Evolutionary conservation across 2,797 vertebrate genomes (phyloP).

Genomic region (Fistularia commersonii): DNA sequence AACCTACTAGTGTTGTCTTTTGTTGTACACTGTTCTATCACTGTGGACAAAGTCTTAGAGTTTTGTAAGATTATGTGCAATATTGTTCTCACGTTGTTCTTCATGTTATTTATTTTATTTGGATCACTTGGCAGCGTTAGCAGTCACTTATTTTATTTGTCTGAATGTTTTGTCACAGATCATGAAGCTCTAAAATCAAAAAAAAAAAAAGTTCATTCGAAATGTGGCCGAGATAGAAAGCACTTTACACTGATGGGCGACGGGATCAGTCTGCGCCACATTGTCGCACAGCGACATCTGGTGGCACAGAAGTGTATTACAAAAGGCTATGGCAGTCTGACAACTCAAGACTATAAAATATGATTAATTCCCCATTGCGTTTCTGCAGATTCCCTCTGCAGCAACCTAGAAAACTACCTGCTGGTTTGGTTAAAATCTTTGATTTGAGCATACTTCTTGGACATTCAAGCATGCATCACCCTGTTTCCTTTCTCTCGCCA

Average conservation of each 20-base stretch:
- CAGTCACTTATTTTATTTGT: conserved; percentile 32
- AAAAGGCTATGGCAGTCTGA: conserved; percentile 37
- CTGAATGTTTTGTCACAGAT: conserved; percentile 53
- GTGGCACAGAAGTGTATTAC: conserved; percentile 62
- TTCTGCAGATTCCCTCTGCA: conserved; percentile 52
- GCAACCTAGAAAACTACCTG: conserved; percentile 42
- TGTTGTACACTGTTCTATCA: conserved; percentile 75
- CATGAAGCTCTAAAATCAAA: conserved; percentile 30
- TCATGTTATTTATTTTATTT: conserved; percentile 25
- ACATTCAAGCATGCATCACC: conserved; percentile 51
- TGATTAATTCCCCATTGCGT: conserved; percentile 13
- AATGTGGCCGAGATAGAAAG: conserved; percentile 70
- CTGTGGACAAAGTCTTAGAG: conserved; percentile 69
- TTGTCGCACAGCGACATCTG: conserved; percentile 55
- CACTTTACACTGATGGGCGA: conserved; percentile 62
- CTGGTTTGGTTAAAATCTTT: conserved; percentile 39
- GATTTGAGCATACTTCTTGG: conserved; percentile 26
- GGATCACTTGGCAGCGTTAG: conserved; percentile 26
- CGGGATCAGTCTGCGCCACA: conserved; percentile 26
- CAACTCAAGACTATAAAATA: conserved; percentile 17
- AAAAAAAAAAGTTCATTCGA: conserved; percentile 54
- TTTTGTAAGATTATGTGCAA: conserved; percentile 76
- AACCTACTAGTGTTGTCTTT: conserved; percentile 68
- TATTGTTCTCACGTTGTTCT: conserved; percentile 59
- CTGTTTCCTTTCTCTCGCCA: conserved; percentile 42